These are phyloP conservation scores for Rhopilema esculentum DNA, from an alignment of 30 jellyfish, hydroid and myxozoan genomes.

Conservation along the genomic window DNA sequence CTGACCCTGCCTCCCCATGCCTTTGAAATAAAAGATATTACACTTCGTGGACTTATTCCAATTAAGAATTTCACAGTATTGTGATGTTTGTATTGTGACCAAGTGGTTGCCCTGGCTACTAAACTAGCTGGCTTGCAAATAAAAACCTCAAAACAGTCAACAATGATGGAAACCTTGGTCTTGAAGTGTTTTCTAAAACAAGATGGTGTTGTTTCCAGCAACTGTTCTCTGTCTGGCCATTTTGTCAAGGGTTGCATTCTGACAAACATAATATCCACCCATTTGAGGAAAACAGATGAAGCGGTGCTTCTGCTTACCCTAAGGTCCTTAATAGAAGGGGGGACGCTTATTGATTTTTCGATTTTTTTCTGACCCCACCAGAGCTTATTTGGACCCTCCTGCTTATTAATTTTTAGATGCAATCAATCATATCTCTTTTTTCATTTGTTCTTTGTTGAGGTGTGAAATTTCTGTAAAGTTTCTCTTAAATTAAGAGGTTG, in stretches of 20 bases:
- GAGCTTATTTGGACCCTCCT: no score
- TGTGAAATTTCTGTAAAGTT: no score
- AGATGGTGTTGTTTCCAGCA: slow-evolving; percentile 19
- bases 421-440: no score
- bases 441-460: no score
- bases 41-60: slow-evolving; percentile 52
- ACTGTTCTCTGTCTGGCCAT: slow-evolving; percentile 43
- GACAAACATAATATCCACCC: slow-evolving; percentile 7
- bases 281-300: background rate
- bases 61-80: slow-evolving; percentile 28
- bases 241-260: background rate
- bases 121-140: slow-evolving; percentile 22
- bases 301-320: slow-evolving; percentile 8
- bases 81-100: slow-evolving; percentile 35
- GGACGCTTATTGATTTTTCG: no score
- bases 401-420: no score
- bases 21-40: slow-evolving; percentile 38
- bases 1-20: slow-evolving; percentile 75
- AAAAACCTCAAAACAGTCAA: slow-evolving; percentile 50
- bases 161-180: slow-evolving; percentile 10
- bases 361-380: no score
- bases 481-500: no score
- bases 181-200: slow-evolving; percentile 8
- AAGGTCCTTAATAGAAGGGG: background rate
- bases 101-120: slow-evolving; percentile 23